These are phyloP conservation scores for Eclectus roratus DNA, from an alignment of 2,113 vertebrate genomes.

Conservation along the genomic window DNA sequence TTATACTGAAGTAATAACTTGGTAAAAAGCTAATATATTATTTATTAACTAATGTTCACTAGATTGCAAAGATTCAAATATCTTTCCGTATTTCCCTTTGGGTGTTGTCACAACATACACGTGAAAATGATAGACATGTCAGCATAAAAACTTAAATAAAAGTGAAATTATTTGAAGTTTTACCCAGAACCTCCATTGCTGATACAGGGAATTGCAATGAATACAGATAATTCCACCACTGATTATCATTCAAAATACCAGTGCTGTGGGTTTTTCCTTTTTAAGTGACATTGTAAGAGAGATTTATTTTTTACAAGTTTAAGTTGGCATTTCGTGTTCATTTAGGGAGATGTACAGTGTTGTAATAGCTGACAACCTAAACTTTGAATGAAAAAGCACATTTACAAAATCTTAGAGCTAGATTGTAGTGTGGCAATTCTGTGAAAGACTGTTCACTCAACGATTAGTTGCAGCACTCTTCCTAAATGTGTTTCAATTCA, in stretches of 20 bases:
- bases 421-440: background rate
- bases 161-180: background rate
- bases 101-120: background rate
- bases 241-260: background rate
- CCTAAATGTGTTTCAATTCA: constrained; percentile 30
- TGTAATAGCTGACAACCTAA: constrained; percentile 1
- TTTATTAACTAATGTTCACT: background rate
- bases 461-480: background rate
- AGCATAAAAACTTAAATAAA: background rate
- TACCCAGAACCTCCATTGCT: background rate
- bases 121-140: background rate
- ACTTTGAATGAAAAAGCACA: constrained; percentile 3
- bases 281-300: background rate
- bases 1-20: background rate
- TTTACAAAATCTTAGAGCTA: background rate
- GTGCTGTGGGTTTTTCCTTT: background rate
- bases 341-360: background rate
- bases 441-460: background rate
- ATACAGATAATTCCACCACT: background rate
- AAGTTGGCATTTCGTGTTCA: background rate
- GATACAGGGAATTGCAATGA: background rate
- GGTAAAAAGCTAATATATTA: background rate
- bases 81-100: background rate
- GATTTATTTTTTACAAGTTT: background rate
- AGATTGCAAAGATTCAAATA: background rate